Percentiles rank a stretch among this genome's conserved stretches.
Conservation (phyloP, 1,140 invertebrate genomes). For the Drosophila cardini region DNA sequence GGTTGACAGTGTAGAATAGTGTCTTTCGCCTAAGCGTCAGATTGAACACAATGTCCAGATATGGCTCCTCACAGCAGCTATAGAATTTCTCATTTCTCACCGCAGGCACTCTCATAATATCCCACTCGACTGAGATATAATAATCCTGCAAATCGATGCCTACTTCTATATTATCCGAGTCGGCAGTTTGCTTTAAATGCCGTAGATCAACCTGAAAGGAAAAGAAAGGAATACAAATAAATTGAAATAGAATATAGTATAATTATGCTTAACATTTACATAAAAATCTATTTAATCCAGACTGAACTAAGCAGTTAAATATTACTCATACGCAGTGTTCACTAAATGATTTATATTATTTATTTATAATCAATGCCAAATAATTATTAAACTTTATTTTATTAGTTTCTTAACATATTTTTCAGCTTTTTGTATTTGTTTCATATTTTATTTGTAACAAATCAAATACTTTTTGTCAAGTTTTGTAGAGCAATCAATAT, state of each 20-base stretch:
- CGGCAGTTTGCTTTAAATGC: conserved; percentile 92
- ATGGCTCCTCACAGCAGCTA: conserved; percentile 95
- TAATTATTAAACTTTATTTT: too few species aligned
- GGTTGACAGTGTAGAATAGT: conserved; percentile 98
- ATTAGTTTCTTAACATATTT: too few species aligned
- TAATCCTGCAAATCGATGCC: conserved; percentile 97
- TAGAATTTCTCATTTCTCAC: conserved; percentile 95
- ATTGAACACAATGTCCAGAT: conserved; percentile 99
- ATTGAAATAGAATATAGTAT: neutral
- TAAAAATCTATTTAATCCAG: too few species aligned
- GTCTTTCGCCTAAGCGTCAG: conserved; percentile 98
- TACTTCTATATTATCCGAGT: conserved; percentile 92
- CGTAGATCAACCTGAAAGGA: conserved; percentile 92
- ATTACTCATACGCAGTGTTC: too few species aligned
- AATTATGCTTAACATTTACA: too few species aligned
- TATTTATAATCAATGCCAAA: too few species aligned
- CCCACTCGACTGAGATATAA: conserved; percentile 99
- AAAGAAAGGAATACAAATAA: neutral
- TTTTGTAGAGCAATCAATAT: neutral
- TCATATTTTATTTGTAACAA: neutral
- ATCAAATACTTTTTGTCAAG: neutral
- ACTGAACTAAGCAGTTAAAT: too few species aligned
- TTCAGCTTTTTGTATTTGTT: too few species aligned
- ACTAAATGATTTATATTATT: too few species aligned
- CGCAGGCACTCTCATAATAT: conserved; percentile 95